Base-by-base conservation (phyloP, 2,888 invertebrate species). In the Pterostichus niger region DNA sequence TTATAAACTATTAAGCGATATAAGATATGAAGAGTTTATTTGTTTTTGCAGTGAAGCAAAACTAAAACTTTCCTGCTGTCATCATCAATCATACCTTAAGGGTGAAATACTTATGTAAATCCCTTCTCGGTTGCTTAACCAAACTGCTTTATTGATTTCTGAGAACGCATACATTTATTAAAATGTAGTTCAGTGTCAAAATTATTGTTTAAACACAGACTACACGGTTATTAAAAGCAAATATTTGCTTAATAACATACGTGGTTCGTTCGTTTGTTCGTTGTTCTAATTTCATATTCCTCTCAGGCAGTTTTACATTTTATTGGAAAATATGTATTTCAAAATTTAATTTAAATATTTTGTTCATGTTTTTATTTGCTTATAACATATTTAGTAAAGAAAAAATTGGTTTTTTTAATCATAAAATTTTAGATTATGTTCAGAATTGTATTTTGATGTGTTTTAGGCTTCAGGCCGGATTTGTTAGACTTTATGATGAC, bases 161-260 rank as follows among this genome's bases (percentile, higher is more conserved):
- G 64, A 33, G 13, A 64, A 64, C 64, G 24, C 3, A 13, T 7
- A 59, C 59, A 64, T 64, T 64, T 64, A 64, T 64, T 64, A 64
- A 64, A 64, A 64, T 64, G 64, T 64, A 64, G 31, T 59, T 59
- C 11, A 59, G 64, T 64, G 64, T 64, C 64, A 64, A 64, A 64
- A 64, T 64, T 64, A 13, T 64, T 64, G 64, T 35, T 64, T 64
- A 35, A 31, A 64, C 33, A 13, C 11, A 13, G 35, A 35, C 10
- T 64, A 35, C 64, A 64, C 35, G 64, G 6, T 64, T 35, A 64
- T 64, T 64, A 40, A 64, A 64, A 64, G 33, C 64, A 64, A 64
- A 64, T 64, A 64, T 64, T 64, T 35, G 64, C 64, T 64, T 13
- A 64, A 35, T 35, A 64, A 40, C 13, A 64, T 64, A 40, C 33